Conservation (phyloP, 2,113 vertebrate species). For the Salvator merianae region DNA sequence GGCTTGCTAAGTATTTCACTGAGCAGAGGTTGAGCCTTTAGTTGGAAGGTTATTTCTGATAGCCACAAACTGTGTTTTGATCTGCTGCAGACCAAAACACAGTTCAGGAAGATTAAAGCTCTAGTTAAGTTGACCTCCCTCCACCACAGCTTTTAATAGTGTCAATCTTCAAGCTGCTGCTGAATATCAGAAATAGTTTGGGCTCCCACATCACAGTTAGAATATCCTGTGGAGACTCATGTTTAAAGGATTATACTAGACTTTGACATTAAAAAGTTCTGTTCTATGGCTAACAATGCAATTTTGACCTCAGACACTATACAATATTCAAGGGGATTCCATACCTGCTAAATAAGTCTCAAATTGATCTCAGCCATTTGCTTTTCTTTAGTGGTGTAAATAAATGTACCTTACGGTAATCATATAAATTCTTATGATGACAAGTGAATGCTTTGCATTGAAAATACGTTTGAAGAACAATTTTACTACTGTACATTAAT, state of each 20-base stretch:
- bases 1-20: no score
- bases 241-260: conserved; percentile 2
- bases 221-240: neutral
- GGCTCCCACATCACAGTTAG: neutral
- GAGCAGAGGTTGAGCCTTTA: no score
- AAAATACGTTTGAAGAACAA: neutral
- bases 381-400: neutral
- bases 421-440: neutral
- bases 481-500: neutral
- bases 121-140: no score
- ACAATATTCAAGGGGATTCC: neutral
- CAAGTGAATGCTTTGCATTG: neutral
- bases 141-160: no score
- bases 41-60: no score
- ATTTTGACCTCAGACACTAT: neutral
- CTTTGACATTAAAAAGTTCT: neutral
- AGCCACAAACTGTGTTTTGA: no score
- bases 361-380: neutral
- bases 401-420: neutral
- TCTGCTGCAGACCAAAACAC: no score
- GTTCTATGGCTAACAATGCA: neutral
- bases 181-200: conserved; percentile 1
- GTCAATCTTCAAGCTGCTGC: no score
- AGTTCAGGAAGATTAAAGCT: no score
- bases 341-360: neutral